Base-by-base conservation (phyloP, 2,113 vertebrate species). In the Pomatorhinus ruficollis region DNA sequence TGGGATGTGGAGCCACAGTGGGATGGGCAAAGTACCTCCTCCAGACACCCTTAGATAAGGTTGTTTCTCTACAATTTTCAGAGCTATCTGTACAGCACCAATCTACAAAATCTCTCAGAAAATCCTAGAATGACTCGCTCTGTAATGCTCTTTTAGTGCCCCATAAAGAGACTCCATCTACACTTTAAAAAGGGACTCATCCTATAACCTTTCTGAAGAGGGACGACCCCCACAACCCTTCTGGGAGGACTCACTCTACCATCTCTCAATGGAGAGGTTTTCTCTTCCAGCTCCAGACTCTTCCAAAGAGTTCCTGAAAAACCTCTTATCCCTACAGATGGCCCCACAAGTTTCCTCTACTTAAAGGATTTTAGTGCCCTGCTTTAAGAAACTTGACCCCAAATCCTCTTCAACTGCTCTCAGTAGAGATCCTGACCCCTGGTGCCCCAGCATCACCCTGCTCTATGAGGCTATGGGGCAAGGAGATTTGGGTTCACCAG, bases 381-480 rank as follows among this genome's bases (percentile, higher is more conserved):
- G 5, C 15, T 25, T 56, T 11, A 35, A 81, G 33, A 87, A 18
- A 49, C 5, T 10, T 70, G 50, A 87, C 14, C 19, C 23, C 35
- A 93, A 70, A 72, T 31, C 2, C 31, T 31, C 11, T 87, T 87
- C 35, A 44, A 45, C 10, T 33, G 22, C 23, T 30, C 33, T 47
- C 40, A 68, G 20, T 1, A 63, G 39, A 70, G 11, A 85, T 10
- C 5, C 6, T 28, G 11, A 49, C 2, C 9, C 13, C 20, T 30
- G 12, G 5, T 30, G 1, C 7, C 17, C 3, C 30, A 93, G 23
- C 23, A 77, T 37, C 30, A 33, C 2, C 4, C 19, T 12, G 7
- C 3, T 47, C 25, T 24, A 3, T 0, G 0, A 80, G 30, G 19
- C 40, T 33, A 39, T 5, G 28, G 10, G 33, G 5, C 12, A 63